phyloP scores from a whole-genome alignment of 2,888 invertebrate genomes.

The Augiades crinisus region DNA sequence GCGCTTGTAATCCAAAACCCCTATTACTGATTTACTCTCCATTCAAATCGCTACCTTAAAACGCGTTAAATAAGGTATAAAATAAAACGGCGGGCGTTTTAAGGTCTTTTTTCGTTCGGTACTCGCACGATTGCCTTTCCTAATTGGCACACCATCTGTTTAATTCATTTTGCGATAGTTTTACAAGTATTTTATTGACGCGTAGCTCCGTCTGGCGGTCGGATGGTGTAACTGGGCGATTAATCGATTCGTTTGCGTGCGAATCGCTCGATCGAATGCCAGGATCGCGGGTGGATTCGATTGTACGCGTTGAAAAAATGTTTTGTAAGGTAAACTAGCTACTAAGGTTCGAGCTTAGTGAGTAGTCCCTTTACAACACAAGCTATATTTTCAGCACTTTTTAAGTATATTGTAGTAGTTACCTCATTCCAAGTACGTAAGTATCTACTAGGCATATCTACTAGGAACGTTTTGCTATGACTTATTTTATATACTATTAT shows the following conservation, averaged over 20 bases:
- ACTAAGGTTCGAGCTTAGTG: no score
- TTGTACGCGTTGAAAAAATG: constrained; percentile 28
- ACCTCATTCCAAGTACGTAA: no score
- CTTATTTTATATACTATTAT: no score
- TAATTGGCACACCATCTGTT: constrained; percentile 80
- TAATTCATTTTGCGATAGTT: constrained; percentile 81
- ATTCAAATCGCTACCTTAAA: constrained; percentile 50
- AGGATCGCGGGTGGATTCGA: constrained; percentile 51
- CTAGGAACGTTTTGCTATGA: no score
- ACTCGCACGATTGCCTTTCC: constrained; percentile 79
- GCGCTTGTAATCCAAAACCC: constrained; percentile 72
- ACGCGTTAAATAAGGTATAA: constrained; percentile 40
- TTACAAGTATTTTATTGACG: constrained; percentile 81
- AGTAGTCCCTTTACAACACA: no score
- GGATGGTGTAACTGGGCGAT: constrained; percentile 67
- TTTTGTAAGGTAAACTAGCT: constrained; percentile 4
- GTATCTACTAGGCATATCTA: no score
- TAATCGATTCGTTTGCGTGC: constrained; percentile 78
- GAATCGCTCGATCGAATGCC: constrained; percentile 59
- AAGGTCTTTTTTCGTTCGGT: constrained; percentile 70
- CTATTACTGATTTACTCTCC: constrained; percentile 51
- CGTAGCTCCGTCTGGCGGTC: constrained; percentile 75
- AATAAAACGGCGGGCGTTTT: constrained; percentile 43
- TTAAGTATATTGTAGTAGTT: no score
- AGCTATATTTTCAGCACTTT: no score